Evolutionary conservation across 1,140 invertebrate genomes (phyloP), one percentile per base, ranked within the genome.

Genomic region (Metopolophium dirhodum): DNA sequence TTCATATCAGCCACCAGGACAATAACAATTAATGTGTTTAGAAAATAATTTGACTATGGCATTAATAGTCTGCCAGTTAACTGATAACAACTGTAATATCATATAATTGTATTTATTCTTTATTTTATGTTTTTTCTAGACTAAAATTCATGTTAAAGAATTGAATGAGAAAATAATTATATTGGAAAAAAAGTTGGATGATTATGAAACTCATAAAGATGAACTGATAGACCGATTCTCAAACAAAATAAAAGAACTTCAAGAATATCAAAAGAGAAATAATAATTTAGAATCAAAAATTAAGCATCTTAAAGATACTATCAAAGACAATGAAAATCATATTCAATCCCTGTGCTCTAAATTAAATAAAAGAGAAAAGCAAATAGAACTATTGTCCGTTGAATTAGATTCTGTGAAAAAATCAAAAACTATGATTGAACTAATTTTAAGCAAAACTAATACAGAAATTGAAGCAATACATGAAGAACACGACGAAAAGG

Each of bases 391-490:
- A 2, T 86, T 93, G 8, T 93, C 35, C 45, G 18, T 30, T 30
- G 91, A 93, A 93, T 57, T 93, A 2, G 91, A 93, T 85, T 22
- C 23, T 57, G 35, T 93, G 2, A 85, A 86, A 86, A 93, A 93
- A 57, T n/a, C 91, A 26, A 93, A 93, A 85, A 86, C 49, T 41
- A 93, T 93, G 91, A 93, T 93, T n/a, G 91, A 93, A 85, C 37
- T 93, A n/a, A 93, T 93, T 85, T 86, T 93, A 54, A 93, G 6
- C n/a, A 93, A 93, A 86, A 93, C 91, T 41, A 93, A 93, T n/a
- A 86, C 91, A 26, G 91, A 93, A 93, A 93, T 93, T 41, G 91
- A 93, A 54, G 82, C 45, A 8, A 57, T 93, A 41, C 91, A 93
- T n/a, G 91, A 93, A 93, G 91, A 93, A 93, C 57, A 93, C 57